Conservation (phyloP, 1,140 invertebrate species). For the Scaptodrosophila lebanonensis region DNA sequence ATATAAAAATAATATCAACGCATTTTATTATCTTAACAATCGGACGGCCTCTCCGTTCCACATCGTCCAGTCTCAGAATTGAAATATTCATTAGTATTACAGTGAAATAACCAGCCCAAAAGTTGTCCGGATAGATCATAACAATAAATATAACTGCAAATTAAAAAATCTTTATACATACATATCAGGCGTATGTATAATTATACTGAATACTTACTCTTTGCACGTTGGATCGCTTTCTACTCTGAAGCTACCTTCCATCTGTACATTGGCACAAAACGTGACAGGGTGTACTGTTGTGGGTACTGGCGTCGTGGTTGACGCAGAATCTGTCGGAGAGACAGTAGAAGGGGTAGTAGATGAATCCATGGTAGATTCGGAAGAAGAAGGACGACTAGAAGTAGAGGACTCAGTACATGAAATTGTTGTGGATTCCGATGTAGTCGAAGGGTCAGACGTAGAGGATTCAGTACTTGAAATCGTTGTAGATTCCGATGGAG, state of each 20-base stretch:
- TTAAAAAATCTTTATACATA: neutral
- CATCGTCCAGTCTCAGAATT: slow-evolving; percentile 38
- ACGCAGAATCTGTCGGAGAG: neutral
- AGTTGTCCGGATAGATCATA: slow-evolving; percentile 44
- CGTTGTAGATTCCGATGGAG: no score
- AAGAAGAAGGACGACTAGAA: neutral
- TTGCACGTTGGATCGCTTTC: slow-evolving; percentile 42
- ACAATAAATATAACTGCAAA: slow-evolving; percentile 48
- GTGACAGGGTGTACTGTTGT: slow-evolving; percentile 14
- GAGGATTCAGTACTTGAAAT: neutral
- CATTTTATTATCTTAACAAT: slow-evolving; percentile 26
- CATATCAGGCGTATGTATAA: neutral
- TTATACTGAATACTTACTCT: slow-evolving; percentile 24
- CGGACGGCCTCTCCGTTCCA: slow-evolving; percentile 24
- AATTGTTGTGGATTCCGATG: neutral
- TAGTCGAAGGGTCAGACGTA: neutral
- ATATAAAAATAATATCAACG: neutral
- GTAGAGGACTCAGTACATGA: neutral
- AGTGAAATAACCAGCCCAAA: slow-evolving; percentile 49
- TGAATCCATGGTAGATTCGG: slow-evolving; percentile 7
- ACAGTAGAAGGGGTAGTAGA: neutral
- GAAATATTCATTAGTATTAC: slow-evolving; percentile 35
- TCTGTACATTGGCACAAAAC: slow-evolving; percentile 31
- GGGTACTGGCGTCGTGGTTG: slow-evolving; percentile 3
- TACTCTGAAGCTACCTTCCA: slow-evolving; percentile 35